These are phyloP conservation scores for Operophtera brumata DNA, from an alignment of 2,888 invertebrate species.

Conservation along the genomic window DNA sequence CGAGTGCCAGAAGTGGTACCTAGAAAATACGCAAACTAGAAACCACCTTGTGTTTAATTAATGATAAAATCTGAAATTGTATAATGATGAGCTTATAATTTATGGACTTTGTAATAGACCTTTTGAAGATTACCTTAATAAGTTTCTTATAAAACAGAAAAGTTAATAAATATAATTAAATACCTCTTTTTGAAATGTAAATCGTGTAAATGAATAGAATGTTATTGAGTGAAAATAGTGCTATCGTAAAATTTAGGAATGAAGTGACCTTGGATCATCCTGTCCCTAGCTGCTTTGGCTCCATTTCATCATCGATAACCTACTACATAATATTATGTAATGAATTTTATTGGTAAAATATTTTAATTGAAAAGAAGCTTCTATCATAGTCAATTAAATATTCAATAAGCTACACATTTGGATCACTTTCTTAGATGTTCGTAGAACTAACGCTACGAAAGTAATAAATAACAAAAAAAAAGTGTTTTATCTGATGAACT, in stretches of 20 bases:
- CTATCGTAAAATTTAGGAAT: constrained; percentile 71
- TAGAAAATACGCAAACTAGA: background rate
- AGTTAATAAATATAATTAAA: constrained; percentile 50
- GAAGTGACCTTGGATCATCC: constrained; percentile 78
- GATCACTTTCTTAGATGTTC: background rate
- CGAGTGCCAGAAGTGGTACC: background rate
- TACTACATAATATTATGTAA: constrained; percentile 9
- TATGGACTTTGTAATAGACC: constrained; percentile 61
- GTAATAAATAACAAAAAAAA: background rate
- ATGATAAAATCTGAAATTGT: constrained; percentile 17
- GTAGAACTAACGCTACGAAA: background rate
- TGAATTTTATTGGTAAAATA: background rate
- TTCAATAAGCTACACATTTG: background rate
- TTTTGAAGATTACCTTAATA: constrained; percentile 46
- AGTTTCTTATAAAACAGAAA: constrained; percentile 45
- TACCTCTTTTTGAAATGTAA: constrained; percentile 65
- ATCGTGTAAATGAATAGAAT: constrained; percentile 53
- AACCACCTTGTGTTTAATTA: constrained; percentile 10
- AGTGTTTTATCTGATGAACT: too few relatives aligned
- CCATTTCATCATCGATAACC: constrained; percentile 51
- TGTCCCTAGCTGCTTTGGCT: constrained; percentile 73
- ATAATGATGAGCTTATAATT: constrained; percentile 72
- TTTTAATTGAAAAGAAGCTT: background rate
- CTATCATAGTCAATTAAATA: background rate
- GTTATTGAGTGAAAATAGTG: constrained; percentile 61